Conservation (phyloP, 1,140 invertebrate genomes). For the Drosophila kanapiae region DNA sequence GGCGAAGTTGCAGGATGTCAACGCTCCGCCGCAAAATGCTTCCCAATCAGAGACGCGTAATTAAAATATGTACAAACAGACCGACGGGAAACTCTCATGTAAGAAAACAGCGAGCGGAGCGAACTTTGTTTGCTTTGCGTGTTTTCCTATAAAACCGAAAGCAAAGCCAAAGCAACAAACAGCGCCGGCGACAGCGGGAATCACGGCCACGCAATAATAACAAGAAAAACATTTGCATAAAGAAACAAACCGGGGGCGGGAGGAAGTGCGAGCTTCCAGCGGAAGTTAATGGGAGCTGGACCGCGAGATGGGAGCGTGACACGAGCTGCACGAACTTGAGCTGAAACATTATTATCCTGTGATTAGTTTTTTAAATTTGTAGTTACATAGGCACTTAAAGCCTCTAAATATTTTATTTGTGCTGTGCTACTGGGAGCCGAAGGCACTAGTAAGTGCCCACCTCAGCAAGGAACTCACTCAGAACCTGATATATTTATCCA, state of each 20-base stretch:
- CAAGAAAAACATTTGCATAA: constrained; percentile 84
- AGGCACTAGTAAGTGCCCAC: no score
- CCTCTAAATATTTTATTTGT: neutral
- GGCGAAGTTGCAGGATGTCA: constrained; percentile 55
- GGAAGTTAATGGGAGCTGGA: constrained; percentile 73
- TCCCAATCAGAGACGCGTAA: constrained; percentile 79
- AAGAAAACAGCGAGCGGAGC: constrained; percentile 38
- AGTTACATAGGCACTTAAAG: neutral
- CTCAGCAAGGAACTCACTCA: no score
- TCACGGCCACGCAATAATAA: constrained; percentile 70
- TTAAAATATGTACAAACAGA: constrained; percentile 82
- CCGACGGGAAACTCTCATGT: constrained; percentile 45
- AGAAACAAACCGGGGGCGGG: constrained; percentile 66
- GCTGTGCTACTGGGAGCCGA: no score
- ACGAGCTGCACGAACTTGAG: neutral
- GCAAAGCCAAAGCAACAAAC: constrained; percentile 46
- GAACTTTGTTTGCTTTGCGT: constrained; percentile 80
- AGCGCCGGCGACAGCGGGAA: constrained; percentile 40
- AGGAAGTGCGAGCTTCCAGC: constrained; percentile 50
- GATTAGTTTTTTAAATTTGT: neutral
- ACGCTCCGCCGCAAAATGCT: constrained; percentile 59
- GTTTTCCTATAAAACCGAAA: constrained; percentile 80
- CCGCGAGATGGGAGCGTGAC: constrained; percentile 20
- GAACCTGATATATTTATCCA: no score
- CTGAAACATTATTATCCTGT: no score